phyloP scores from a whole-genome alignment of 2,888 invertebrate species.

The Rhaphigaster nebulosa region DNA sequence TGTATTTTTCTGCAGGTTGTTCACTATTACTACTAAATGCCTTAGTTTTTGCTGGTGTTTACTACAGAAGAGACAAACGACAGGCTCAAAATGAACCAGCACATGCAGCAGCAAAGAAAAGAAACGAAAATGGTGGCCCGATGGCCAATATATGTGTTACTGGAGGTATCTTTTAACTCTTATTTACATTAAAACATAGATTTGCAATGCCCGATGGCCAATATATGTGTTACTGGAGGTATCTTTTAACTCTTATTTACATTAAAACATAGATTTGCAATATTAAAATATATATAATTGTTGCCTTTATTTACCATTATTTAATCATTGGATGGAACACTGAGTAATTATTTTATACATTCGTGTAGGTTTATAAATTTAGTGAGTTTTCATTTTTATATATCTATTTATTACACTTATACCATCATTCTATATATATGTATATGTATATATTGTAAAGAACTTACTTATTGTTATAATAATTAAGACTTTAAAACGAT shows the following conservation, averaged over 20 bases:
- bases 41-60: conserved; percentile 87
- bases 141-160: conserved; percentile 66
- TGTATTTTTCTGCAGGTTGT: conserved; percentile 73
- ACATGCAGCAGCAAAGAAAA: conserved; percentile 65
- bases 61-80: conserved; percentile 78
- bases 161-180: conserved; percentile 64
- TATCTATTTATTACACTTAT: too few species aligned
- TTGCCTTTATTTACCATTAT: neutral
- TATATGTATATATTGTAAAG: too few species aligned
- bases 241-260: conserved; percentile 52
- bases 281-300: neutral
- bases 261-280: neutral
- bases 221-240: conserved; percentile 66
- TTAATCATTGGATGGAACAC: too few species aligned
- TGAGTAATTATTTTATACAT: too few species aligned
- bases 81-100: conserved; percentile 68
- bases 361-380: too few species aligned
- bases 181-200: neutral
- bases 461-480: too few species aligned
- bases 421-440: too few species aligned
- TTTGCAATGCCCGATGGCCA: conserved; percentile 65
- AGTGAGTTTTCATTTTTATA: too few species aligned
- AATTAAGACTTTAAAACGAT: too few species aligned
- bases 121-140: conserved; percentile 66
- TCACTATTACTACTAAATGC: conserved; percentile 82